Base-by-base conservation (phyloP, 2,797 vertebrate genomes). In the Sparidentex hasta region DNA sequence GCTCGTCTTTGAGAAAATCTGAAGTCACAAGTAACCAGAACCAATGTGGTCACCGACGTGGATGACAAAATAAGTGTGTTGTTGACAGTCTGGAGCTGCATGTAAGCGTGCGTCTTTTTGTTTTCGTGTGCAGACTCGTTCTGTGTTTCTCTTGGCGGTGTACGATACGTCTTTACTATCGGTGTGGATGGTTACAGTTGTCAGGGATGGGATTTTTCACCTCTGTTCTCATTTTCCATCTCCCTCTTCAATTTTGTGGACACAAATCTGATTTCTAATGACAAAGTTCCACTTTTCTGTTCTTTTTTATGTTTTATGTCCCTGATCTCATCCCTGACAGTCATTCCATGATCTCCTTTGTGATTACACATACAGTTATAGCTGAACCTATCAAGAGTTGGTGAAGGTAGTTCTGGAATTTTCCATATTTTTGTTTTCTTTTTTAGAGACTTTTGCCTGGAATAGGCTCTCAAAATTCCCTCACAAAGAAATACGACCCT, bases 311-410 rank as follows among this genome's bases (percentile, higher is more conserved):
- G 71, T 67, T 57, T 68, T 58, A n/a, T 82, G 43, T 90, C 82
- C 27, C 41, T 2, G 25, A 81, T 82, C 69, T 47, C 75, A 13
- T 87, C 80, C 83, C 86, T 73, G 87, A 82, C 66, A 16, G n/a
- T 64, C 46, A 11, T 52, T 71, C 58, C 66, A 41, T 74, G 14
- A 74, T 38, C 74, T 88, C 76, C 63, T 83, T 71, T 81, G 76
- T 85, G 83, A 51, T 27, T 1, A 11, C 7, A 38, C 38, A 14
- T 0, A 9, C 7, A 20, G 27, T 46, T 44, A 25, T 2, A 13
- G 23, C 14, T 4, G 20, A 61, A 43, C 16, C 38, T 12, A 2
- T 72, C 4, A 11, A 14, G 11, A 29, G 44, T 5, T 20, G 1
- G 20, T 48, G 21, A 6, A 3, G 33, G 25, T 17, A 17, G 16